These are phyloP conservation scores for Schmidtea mediterranea DNA, from an alignment of 1,140 invertebrate species.

Conservation along the genomic window DNA sequence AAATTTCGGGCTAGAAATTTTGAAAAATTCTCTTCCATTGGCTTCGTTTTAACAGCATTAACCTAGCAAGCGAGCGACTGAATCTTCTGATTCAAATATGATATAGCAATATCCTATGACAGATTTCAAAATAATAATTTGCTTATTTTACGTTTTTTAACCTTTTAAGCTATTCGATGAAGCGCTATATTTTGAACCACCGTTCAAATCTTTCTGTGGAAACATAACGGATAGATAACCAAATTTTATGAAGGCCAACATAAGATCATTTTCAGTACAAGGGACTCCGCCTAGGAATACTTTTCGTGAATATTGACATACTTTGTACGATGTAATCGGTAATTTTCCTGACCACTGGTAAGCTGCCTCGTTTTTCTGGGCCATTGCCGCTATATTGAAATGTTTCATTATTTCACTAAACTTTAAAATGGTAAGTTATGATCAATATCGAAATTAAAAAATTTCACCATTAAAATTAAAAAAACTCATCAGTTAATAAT, in stretches of 20 bases:
- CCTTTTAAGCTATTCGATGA: too few relatives aligned
- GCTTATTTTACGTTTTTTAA: too few relatives aligned
- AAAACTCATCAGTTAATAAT: too few relatives aligned
- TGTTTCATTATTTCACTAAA: too few relatives aligned
- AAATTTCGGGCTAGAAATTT: conserved; percentile 58
- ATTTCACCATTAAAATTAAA: too few relatives aligned
- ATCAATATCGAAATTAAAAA: too few relatives aligned
- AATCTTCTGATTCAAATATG: conserved; percentile 66
- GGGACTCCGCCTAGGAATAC: conserved; percentile 81
- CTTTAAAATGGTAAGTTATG: too few relatives aligned
- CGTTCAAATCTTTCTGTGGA: conserved; percentile 48
- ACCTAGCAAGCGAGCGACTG: conserved; percentile 49
- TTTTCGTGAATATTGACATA: conserved; percentile 32
- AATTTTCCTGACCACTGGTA: too few relatives aligned
- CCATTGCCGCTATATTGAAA: too few relatives aligned
- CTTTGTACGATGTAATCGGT: too few relatives aligned
- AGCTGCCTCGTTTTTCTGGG: too few relatives aligned
- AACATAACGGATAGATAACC: conserved; percentile 63
- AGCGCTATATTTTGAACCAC: background rate
- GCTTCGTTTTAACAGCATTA: conserved; percentile 47
- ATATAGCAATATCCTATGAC: conserved; percentile 53
- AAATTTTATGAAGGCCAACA: conserved; percentile 41
- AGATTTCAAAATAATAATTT: too few relatives aligned
- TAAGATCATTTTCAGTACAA: conserved; percentile 41
- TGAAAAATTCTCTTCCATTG: conserved; percentile 46